Percentiles rank a stretch among this genome's conserved stretches.
Conservation (phyloP, 2,797 vertebrate genomes). For the Mallotus villosus region DNA sequence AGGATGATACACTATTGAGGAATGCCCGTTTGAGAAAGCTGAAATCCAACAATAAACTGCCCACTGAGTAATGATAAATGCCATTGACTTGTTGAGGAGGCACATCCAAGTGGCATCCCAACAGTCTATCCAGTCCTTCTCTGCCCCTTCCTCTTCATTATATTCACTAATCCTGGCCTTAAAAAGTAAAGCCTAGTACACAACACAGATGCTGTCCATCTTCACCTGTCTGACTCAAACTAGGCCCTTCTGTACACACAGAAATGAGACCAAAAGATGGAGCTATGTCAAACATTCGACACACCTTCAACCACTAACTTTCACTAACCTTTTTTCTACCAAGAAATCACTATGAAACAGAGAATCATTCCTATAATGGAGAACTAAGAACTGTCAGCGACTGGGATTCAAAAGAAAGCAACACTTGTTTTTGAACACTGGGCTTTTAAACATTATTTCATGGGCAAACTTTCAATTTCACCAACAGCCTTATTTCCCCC, state of each 20-base stretch:
- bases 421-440: not conserved
- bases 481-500: too few species aligned
- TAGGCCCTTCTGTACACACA: slow-evolving; percentile 11
- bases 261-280: not conserved
- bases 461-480: too few species aligned
- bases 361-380: not conserved
- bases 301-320: not conserved
- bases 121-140: too few species aligned
- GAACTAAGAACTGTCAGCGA: not conserved
- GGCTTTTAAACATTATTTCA: not conserved
- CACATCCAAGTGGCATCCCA: too few species aligned
- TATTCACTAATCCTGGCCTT: too few species aligned
- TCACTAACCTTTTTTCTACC: not conserved
- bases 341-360: not conserved
- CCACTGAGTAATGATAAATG: too few species aligned
- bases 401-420: not conserved
- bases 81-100: too few species aligned
- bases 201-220: not conserved
- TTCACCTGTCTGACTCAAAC: not conserved
- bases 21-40: too few species aligned
- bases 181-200: not conserved
- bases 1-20: too few species aligned
- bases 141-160: too few species aligned
- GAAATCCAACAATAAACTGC: too few species aligned
- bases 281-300: not conserved